Base-by-base conservation (phyloP, 2,888 invertebrate genomes). In the Stratiomys singularior region DNA sequence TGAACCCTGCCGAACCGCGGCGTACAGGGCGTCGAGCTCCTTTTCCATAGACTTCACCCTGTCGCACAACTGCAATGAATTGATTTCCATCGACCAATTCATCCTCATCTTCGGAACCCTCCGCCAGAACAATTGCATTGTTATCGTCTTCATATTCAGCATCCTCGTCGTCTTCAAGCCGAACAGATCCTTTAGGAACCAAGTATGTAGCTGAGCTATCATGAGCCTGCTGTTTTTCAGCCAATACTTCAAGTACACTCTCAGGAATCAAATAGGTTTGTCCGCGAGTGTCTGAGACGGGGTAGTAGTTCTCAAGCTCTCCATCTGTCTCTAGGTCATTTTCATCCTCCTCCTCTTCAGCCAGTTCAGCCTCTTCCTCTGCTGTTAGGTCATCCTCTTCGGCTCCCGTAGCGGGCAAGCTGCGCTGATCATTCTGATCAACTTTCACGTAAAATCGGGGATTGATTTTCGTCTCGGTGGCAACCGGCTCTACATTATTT, bases 201-300 rank as follows among this genome's bases (percentile, higher is more conserved):
- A 72, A 46, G 25, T 44, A 72, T 0, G 71, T 72, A 18, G 23
- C 71, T 23, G 71, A 72, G 9, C 28, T 27, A 28, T 72, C 71
- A 15, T 72, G 46, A 27, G 52, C 13, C 23, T 72, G 7, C n/a
- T 72, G 71, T 25, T 72, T 72, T 3, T 72, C 71, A 1, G 52
- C 71, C 52, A 72, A 28, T 13, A 52, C 56, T n/a, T 72, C 46
- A 27, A 72, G 52, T 9, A 52, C 71, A 15, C 52, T 52, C 21
- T 72, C 71, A 13, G 71, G 71, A 7, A 72, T 72, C 52, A 72
- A 30, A 28, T 72, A 72, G 18, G 71, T 72, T 72, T 72, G 71
- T 7, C 71, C 71, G 1, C 28, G 47, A 5, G 47, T 28, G 56
- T 72, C 71, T n/a, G 71, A 72, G 2, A 72, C 71, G 1, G 71